A percentile compares a stretch with the other conserved stretches of the same genome.
Conservation (phyloP, 2,888 invertebrate species). For the Pterobdella sp. region DNA sequence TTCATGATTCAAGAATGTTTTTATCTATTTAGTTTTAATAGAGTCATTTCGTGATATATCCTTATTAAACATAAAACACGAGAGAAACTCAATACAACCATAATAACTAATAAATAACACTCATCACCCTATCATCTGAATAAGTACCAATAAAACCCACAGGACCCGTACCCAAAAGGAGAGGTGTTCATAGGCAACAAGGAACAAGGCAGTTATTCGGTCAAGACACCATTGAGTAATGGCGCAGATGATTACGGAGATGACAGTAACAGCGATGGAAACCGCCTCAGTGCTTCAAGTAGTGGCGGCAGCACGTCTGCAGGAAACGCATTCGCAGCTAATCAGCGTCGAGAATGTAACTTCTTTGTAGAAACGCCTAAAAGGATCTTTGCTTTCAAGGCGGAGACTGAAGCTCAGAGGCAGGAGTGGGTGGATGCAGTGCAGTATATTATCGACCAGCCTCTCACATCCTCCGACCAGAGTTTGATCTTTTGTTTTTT, state of each 20-base stretch:
- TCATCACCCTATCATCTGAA: too few species aligned
- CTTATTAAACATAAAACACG: too few species aligned
- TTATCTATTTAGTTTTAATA: too few species aligned
- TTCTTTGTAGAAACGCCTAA: conserved; percentile 14
- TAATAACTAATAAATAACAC: neutral
- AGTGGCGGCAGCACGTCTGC: neutral
- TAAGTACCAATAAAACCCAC: neutral
- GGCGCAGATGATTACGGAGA: neutral
- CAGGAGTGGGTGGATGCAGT: conserved; percentile 19
- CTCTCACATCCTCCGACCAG: conserved; percentile 18
- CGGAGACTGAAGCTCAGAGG: neutral
- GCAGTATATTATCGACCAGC: neutral
- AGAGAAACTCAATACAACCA: too few species aligned
- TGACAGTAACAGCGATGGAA: neutral
- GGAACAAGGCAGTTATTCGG: neutral
- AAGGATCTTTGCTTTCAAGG: conserved; percentile 20
- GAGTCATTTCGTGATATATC: too few species aligned
- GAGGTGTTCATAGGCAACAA: conserved; percentile 25
- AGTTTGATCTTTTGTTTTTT: conserved; percentile 10
- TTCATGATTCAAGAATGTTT: too few species aligned
- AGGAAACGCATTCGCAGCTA: neutral
- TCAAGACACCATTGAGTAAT: neutral
- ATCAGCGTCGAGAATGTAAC: neutral
- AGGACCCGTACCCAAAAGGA: conserved; percentile 27
- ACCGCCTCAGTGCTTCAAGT: conserved; percentile 1